Percentiles rank a stretch among this genome's conserved stretches.
These are phyloP conservation scores for Lutjanus campechanus DNA, from an alignment of 2,797 vertebrate species.

Conservation along the genomic window DNA sequence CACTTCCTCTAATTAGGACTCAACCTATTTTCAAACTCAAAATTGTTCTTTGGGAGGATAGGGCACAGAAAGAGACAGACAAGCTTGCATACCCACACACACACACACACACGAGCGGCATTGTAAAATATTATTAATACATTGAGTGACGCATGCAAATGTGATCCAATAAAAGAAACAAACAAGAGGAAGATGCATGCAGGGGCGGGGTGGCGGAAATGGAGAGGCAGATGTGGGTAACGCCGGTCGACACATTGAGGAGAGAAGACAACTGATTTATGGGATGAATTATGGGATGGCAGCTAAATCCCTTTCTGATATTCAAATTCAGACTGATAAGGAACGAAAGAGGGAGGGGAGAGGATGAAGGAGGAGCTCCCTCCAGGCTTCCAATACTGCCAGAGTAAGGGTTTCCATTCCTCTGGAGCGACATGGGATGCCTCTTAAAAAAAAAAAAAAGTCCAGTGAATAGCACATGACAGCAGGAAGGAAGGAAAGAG, in stretches of 20 bases:
- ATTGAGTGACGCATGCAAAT: slow-evolving; percentile 69
- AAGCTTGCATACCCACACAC: background rate
- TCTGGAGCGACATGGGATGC: slow-evolving; percentile 13
- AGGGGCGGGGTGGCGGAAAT: background rate
- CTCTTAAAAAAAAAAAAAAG: background rate
- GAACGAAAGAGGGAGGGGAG: slow-evolving; percentile 16
- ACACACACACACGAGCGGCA: background rate
- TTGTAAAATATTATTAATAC: slow-evolving; percentile 53
- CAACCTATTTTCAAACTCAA: slow-evolving; percentile 53
- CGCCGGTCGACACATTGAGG: slow-evolving; percentile 17
- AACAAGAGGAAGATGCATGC: slow-evolving; percentile 43
- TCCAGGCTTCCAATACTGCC: slow-evolving; percentile 23
- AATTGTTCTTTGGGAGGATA: slow-evolving; percentile 25
- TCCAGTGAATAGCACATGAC: slow-evolving; percentile 28
- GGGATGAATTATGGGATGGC: slow-evolving; percentile 37
- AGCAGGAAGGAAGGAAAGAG: slow-evolving; percentile 23
- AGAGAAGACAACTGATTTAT: slow-evolving; percentile 42
- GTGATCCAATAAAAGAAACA: slow-evolving; percentile 63
- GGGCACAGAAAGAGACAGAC: background rate
- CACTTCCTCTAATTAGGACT: slow-evolving; percentile 63
- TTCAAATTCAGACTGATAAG: slow-evolving; percentile 42
- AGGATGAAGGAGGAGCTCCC: slow-evolving; percentile 17
- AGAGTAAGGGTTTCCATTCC: slow-evolving; percentile 30
- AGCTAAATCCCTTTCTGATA: slow-evolving; percentile 40
- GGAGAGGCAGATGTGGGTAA: slow-evolving; percentile 42